phyloP scores from a whole-genome alignment of 2,888 invertebrate genomes.

The Cataglyphis albicans region DNA sequence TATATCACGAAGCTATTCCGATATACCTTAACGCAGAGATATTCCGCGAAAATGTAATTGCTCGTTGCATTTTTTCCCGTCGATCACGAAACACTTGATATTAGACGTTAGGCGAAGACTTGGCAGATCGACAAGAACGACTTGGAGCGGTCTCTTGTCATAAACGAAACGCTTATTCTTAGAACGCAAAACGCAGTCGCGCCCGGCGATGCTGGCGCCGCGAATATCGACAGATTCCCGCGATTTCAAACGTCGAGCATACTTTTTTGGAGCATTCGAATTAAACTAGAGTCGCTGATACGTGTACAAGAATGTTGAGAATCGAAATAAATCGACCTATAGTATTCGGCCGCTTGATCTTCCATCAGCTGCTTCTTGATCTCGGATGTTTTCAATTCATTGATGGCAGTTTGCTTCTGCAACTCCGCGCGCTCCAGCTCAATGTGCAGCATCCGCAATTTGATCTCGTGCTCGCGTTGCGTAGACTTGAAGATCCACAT shows the following conservation, averaged over 20 bases:
- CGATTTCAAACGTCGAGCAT: constrained; percentile 5
- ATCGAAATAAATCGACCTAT: constrained; percentile 64
- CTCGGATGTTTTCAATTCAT: constrained; percentile 78
- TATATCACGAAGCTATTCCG: background rate
- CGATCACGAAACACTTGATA: background rate
- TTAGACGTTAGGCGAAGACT: constrained; percentile 1
- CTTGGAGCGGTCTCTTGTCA: constrained; percentile 26
- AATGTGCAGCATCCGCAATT: constrained; percentile 76
- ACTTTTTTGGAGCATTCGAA: background rate
- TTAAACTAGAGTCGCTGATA: background rate
- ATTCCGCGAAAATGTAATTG: constrained; percentile 77
- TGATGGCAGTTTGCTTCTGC: constrained; percentile 77
- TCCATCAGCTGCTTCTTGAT: constrained; percentile 77
- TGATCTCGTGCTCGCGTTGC: constrained; percentile 78
- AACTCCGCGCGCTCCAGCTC: constrained; percentile 80
- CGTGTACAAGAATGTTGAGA: constrained; percentile 22
- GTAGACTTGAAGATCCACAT: constrained; percentile 72
- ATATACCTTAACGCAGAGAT: constrained; percentile 83
- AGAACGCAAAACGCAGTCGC: constrained; percentile 23
- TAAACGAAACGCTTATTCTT: constrained; percentile 43
- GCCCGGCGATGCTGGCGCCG: constrained; percentile 45
- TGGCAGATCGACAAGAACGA: constrained; percentile 9
- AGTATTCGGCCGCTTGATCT: constrained; percentile 74
- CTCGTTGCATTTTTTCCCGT: constrained; percentile 80
- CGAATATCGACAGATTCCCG: background rate